Percentiles rank a stretch among this genome's conserved stretches.
These are phyloP conservation scores for Caenorhabditis latens DNA, from an alignment of 1,140 invertebrate species.

Conservation along the genomic window DNA sequence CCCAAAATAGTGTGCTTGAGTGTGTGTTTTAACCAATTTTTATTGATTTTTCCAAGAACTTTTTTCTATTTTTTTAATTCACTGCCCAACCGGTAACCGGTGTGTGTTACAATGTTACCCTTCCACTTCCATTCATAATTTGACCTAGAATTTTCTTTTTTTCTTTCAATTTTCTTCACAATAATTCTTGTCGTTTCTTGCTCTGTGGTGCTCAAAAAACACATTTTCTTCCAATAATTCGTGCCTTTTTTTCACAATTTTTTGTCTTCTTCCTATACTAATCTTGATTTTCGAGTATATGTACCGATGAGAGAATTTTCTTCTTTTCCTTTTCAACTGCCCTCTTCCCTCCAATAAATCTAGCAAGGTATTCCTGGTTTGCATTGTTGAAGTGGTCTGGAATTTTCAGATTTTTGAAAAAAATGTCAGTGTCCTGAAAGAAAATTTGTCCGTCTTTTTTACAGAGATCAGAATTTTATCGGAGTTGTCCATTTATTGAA, in stretches of 20 bases:
- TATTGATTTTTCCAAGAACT: not conserved
- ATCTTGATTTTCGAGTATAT: constrained; percentile 30
- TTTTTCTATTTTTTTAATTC: not conserved
- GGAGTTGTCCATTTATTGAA: too few species aligned
- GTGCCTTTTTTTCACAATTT: not conserved
- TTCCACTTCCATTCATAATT: not conserved
- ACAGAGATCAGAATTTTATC: not conserved
- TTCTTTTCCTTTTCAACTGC: not conserved
- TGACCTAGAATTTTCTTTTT: not conserved
- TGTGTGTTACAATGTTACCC: constrained; percentile 11
- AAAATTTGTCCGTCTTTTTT: not conserved
- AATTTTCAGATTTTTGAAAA: not conserved
- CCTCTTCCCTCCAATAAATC: constrained; percentile 17
- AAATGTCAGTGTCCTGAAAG: not conserved
- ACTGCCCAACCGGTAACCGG: constrained; percentile 50
- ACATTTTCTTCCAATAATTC: not conserved
- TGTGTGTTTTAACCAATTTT: constrained; percentile 44
- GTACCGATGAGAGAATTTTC: constrained; percentile 29
- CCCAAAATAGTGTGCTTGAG: constrained; percentile 14
- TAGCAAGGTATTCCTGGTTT: constrained; percentile 44
- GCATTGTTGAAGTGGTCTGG: not conserved
- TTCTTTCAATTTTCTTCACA: not conserved
- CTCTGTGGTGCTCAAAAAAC: constrained; percentile 44
- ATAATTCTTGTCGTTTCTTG: constrained; percentile 16
- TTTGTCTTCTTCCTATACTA: not conserved